These are phyloP conservation scores for Brachionichthys hirsutus DNA, from an alignment of 2,113 vertebrate genomes.

Conservation along the genomic window DNA sequence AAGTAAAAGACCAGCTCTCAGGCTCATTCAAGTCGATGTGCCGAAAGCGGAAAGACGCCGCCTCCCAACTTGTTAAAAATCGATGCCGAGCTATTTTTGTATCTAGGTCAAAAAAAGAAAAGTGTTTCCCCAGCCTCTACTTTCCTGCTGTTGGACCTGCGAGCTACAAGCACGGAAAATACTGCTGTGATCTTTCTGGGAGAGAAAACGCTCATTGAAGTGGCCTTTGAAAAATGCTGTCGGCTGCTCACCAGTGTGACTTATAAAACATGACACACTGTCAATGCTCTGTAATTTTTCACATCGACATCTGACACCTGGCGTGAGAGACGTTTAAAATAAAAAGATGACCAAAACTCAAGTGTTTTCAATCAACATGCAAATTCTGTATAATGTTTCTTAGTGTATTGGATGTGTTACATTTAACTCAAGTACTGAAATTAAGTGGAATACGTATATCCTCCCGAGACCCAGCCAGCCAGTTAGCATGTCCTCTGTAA, in stretches of 20 bases:
- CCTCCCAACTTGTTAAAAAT: conserved; percentile 1
- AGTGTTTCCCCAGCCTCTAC: conserved; percentile 44
- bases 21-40: conserved; percentile 35
- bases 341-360: background rate
- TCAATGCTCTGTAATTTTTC: conserved; percentile 20
- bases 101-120: conserved; percentile 68
- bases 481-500: too few relatives aligned
- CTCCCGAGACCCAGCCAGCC: too few relatives aligned
- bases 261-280: conserved; percentile 9
- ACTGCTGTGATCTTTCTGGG: conserved; percentile 45
- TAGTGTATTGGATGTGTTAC: background rate
- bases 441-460: too few relatives aligned
- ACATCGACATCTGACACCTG: conserved; percentile 14
- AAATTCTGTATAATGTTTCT: too few relatives aligned
- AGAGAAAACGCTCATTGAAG: conserved; percentile 29
- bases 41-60: conserved; percentile 13
- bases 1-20: conserved; percentile 9
- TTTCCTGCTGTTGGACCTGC: conserved; percentile 39
- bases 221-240: conserved; percentile 28
- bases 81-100: conserved; percentile 53
- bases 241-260: conserved; percentile 10
- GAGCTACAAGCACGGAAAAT: conserved; percentile 45
- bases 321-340: background rate
- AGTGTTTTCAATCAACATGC: background rate
- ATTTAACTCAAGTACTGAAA: background rate